Evolutionary conservation across 2,888 invertebrate species (phyloP), one percentile per base, ranked within the genome.

Genomic region (Thysanoteuthis rhombus): DNA sequence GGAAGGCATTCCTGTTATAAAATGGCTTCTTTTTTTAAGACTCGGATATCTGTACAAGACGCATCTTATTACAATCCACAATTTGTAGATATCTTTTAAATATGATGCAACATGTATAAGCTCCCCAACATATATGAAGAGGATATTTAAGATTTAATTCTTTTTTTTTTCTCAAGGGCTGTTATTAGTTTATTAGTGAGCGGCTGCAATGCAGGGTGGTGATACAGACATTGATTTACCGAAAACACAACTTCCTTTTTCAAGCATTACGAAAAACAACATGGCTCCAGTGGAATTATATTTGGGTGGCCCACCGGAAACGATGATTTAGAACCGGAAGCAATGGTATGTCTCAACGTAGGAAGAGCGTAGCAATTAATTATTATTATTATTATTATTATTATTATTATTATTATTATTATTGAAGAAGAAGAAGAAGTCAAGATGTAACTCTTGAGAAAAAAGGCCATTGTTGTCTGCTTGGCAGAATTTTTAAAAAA

Each of bases 291-390:
- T 75, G 75, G 75, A 75, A 75, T 75, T 75, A n/a, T 75, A n/a
- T 75, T 75, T 75, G 75, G 75, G 75, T 75, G 75, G 75, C 75
- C 75, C n/a, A 75, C 75, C 75, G 75, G 75, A 75, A 75, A n/a
- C 75, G 32, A 2, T n/a, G 75, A 75, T n/a, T 12, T 75, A 75
- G 75, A 75, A 75, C 75, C 75, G 75, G 75, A 75, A 75, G 75
- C n/a, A 75, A n/a, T n/a, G 75, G 75, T 75, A n/a, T 75, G 75
- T 75, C n/a, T 75, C 32, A 75, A 0, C n/a, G 75, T 12, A 75
- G n/a, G 75, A 75, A n/a, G 75, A 75, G 10, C 75, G 32, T n/a
- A 75, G 8, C n/a, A n/a, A 75, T n/a, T 52, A n/a, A 75, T 8
- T 75, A 75, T 32, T 75, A 75, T 32, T 75, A 75, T 32, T 75